phyloP scores from a whole-genome alignment of 2,888 invertebrate species.

The Platycnemis pennipes region DNA sequence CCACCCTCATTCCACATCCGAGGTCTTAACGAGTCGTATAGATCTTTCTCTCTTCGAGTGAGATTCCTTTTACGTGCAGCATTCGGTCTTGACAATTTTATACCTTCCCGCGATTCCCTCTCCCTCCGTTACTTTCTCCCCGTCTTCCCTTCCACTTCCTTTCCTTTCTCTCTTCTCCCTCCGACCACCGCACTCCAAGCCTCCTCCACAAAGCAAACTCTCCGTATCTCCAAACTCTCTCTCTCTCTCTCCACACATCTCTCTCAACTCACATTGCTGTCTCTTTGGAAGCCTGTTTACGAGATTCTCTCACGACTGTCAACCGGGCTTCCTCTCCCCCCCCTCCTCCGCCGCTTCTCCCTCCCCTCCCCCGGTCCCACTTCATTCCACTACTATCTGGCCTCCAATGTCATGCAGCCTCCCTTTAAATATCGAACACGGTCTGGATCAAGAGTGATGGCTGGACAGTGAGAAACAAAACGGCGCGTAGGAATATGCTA shows the following conservation, averaged over 20 bases:
- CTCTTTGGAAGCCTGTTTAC: constrained; percentile 47
- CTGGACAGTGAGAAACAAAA: too few relatives aligned
- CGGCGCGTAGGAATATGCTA: background rate
- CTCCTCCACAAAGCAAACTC: background rate
- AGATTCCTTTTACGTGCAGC: constrained; percentile 13
- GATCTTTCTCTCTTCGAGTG: background rate
- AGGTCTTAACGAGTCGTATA: constrained; percentile 43
- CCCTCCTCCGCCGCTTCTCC: background rate
- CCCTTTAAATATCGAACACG: constrained; percentile 45
- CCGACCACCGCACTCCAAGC: background rate
- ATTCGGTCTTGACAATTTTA: constrained; percentile 14
- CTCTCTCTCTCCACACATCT: background rate
- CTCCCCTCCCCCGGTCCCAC: background rate
- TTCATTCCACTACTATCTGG: background rate
- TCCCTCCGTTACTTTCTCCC: background rate
- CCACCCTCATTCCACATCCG: constrained; percentile 15
- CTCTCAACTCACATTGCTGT: background rate
- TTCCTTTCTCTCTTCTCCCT: background rate
- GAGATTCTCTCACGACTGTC: constrained; percentile 38
- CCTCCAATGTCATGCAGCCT: constrained; percentile 48
- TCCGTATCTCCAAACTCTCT: background rate
- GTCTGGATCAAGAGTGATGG: background rate
- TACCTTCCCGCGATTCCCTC: background rate
- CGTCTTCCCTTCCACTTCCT: background rate
- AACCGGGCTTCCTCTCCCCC: background rate